These are phyloP conservation scores for Xenopus petersii DNA, from an alignment of 2,797 vertebrate genomes.

Conservation along the genomic window DNA sequence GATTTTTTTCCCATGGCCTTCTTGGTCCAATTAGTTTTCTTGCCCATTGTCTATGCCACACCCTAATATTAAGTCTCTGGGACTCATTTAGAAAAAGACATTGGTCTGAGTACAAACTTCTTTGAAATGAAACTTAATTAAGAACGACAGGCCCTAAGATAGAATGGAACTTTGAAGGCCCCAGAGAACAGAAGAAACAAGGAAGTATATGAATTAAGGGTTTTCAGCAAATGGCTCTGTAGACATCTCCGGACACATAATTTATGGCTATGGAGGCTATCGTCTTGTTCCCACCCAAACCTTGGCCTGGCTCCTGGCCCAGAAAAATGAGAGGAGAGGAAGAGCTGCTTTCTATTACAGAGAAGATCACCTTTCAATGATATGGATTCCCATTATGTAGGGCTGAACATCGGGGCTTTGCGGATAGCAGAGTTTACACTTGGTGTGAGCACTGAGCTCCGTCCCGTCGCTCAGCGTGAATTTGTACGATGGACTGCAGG, in stretches of 20 bases:
- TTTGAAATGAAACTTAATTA: too few species aligned
- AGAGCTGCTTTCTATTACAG: neutral
- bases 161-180: too few species aligned
- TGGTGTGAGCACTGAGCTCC: conserved; percentile 90
- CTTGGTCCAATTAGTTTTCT: too few species aligned
- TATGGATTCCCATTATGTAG: conserved; percentile 96
- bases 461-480: conserved; percentile 91
- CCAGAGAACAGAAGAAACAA: too few species aligned
- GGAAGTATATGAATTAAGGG: too few species aligned
- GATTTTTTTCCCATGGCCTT: too few species aligned
- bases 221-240: too few species aligned
- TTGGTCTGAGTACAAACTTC: neutral
- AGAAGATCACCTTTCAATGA: conserved; percentile 87
- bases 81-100: neutral
- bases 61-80: neutral
- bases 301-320: too few species aligned
- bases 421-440: conserved; percentile 95
- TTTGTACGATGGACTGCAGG: conserved; percentile 88
- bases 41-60: neutral
- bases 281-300: neutral
- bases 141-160: too few species aligned
- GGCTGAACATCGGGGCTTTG: conserved; percentile 90
- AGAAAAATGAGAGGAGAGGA: neutral
- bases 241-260: neutral
- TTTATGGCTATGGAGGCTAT: neutral